Conservation (phyloP, 2,113 vertebrate genomes). For the human region GRCh38 chr2:207332501-207333000, state of each 20-base stretch:
- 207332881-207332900: not conserved
- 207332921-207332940: not conserved
- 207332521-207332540: not conserved
- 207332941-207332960: not conserved
- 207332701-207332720: conserved; percentile 26
- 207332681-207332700: conserved; percentile 46
- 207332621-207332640: not conserved
- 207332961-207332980: not conserved
- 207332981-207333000: not conserved
- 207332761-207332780: conserved; percentile 46
- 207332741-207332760: not conserved
- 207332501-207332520: conserved; percentile 2
- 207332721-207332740: conserved; percentile 14
- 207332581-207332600: not conserved
- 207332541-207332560: not conserved
- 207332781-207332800: not conserved
- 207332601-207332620: not conserved
- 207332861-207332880: conserved; percentile 29
- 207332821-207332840: conserved; percentile 1
- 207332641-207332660: not conserved
- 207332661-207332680: not conserved
- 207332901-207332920: not conserved
- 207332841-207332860: conserved; percentile 48
- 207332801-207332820: not conserved
- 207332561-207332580: conserved; percentile 13